Evolutionary conservation across 2,113 vertebrate genomes (phyloP), one percentile per base, ranked within the genome.

Genomic region (Barnardius zonarius): DNA sequence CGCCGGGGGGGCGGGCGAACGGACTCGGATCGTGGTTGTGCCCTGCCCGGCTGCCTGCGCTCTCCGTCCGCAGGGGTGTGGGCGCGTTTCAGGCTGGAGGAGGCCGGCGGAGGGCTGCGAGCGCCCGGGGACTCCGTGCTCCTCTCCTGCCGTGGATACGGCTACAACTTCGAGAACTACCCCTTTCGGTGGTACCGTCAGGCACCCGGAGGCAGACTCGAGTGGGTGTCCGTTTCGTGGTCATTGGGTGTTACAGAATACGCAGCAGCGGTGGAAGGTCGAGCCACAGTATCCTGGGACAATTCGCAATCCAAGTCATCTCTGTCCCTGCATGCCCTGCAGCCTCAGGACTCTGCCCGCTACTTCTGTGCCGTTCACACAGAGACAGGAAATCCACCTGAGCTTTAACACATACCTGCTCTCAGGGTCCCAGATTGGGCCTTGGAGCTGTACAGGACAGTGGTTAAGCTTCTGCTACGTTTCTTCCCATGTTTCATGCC

Each of bases 191-290:
- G 92, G 73, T 83, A 79, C 61, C 54, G 54, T 30, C 61, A 88
- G 43, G 18, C 35, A 4, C 8, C 49, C 9, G 0, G 39, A 9
- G 31, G 41, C 67, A 24, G 6, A 2, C 18, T 59, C 0, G 35
- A 95, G 37, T 89, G 77, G 76, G 4, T 95, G n/a, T 91, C 88
- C 57, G 13, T 59, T 23, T 16, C 2, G 33, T 59, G 57, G 57
- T 59, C 57, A 24, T 16, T 35, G 57, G 13, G 57, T 35, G 57
- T 4, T 59, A 5, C 57, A 35, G 33, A 35, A 24, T 59, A 59
- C 6, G 22, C 57, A 59, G 57, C 57, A 23, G 82, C 83, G 10
- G 31, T 87, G 20, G 4, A 83, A 9, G 61, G 66, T 73, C 72
- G 61, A 83, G 92, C 83, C 33, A 22, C 44, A 0, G 57, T 5